Evolutionary conservation across 2,113 vertebrate genomes (phyloP).

Genomic region (Spheniscus mendiculus): DNA sequence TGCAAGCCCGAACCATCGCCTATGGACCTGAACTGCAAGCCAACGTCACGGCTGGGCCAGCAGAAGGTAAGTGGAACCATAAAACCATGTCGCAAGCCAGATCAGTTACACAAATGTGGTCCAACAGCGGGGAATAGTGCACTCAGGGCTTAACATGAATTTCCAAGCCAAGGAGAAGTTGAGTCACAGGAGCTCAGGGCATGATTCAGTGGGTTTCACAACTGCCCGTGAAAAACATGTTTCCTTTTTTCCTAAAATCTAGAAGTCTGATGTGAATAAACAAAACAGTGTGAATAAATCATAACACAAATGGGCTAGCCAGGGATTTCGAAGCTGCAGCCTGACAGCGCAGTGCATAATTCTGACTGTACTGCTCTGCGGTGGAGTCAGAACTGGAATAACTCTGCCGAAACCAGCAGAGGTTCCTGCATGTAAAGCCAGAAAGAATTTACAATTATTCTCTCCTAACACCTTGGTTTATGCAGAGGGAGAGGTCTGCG

Average conservation of each 20-base stretch:
- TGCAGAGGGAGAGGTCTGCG: not conserved
- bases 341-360: not conserved
- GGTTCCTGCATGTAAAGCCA: not conserved
- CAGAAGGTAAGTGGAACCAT: constrained; percentile 80
- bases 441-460: not conserved
- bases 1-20: constrained; percentile 89
- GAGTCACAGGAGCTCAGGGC: not conserved
- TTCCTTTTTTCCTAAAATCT: not conserved
- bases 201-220: not conserved
- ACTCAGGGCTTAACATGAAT: not conserved
- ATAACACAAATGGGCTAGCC: not conserved
- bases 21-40: constrained; percentile 86
- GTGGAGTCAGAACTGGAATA: not conserved
- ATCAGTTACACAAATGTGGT: not conserved
- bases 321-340: constrained; percentile 5
- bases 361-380: not conserved
- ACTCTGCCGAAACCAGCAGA: not conserved
- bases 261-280: constrained; percentile 1
- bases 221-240: not conserved
- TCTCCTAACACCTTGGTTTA: not conserved
- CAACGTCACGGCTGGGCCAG: constrained; percentile 89
- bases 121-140: not conserved
- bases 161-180: not conserved
- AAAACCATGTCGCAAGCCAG: not conserved
- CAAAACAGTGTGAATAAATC: constrained; percentile 7